Conservation (phyloP, 2,888 invertebrate genomes). For the Lottia gigantea region DNA sequence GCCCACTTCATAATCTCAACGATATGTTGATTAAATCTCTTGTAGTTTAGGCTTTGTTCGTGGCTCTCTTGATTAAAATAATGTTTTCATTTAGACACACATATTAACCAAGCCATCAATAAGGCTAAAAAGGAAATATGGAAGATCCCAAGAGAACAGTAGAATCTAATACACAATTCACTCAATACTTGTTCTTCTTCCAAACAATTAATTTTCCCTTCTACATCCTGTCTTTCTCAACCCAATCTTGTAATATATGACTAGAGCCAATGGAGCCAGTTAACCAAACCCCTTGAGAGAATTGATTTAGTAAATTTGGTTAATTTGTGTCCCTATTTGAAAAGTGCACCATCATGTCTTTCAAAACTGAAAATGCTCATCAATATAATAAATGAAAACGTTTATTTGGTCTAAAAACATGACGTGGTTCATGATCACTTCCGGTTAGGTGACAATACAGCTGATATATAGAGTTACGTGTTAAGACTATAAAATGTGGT, state of each 20-base stretch:
- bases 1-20: not conserved
- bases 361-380: too few species aligned
- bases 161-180: constrained; percentile 4
- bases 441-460: too few species aligned
- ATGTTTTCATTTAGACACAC: constrained; percentile 6
- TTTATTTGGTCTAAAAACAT: too few species aligned
- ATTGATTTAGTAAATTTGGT: too few species aligned
- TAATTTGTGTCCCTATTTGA: too few species aligned
- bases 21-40: not conserved
- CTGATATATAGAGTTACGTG: too few species aligned
- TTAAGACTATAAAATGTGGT: not conserved
- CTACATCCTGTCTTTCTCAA: not conserved
- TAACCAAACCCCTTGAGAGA: too few species aligned
- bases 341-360: too few species aligned
- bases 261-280: not conserved
- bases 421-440: too few species aligned
- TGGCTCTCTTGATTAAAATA: constrained; percentile 2
- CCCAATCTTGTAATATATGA: constrained; percentile 1
- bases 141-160: constrained; percentile 1
- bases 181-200: not conserved
- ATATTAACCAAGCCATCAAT: not conserved
- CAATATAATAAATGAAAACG: too few species aligned
- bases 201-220: constrained; percentile 4
- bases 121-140: not conserved
- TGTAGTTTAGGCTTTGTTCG: constrained; percentile 5